These are phyloP conservation scores for Chymomyza amoena DNA, from an alignment of 2,888 invertebrate species.

Conservation along the genomic window DNA sequence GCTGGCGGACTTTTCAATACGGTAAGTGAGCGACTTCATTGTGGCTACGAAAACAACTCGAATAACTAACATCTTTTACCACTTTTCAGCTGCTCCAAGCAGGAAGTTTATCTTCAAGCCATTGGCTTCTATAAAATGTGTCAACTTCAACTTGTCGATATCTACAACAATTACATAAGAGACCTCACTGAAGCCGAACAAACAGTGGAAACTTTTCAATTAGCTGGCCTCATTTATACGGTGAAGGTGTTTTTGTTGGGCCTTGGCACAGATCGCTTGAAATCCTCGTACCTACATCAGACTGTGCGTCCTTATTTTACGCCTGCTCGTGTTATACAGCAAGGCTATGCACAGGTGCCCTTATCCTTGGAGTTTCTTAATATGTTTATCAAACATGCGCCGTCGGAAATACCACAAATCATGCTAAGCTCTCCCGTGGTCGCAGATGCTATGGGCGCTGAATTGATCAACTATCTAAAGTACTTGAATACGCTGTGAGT, in stretches of 20 bases:
- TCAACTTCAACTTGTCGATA: conserved; percentile 69
- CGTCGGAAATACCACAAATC: conserved; percentile 73
- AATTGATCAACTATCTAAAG: conserved; percentile 74
- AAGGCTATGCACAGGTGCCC: conserved; percentile 64
- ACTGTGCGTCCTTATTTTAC: conserved; percentile 70
- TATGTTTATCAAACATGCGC: conserved; percentile 75
- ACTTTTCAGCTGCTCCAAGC: conserved; percentile 70
- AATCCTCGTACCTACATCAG: conserved; percentile 72
- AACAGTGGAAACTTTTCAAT: conserved; percentile 40
- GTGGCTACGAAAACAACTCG: too few relatives aligned
- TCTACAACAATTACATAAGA: conserved; percentile 72
- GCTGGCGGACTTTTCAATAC: conserved; percentile 77
- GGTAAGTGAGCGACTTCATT: conserved; percentile 43
- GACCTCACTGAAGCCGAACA: conserved; percentile 48
- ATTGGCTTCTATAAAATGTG: conserved; percentile 78
- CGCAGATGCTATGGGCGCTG: conserved; percentile 74
- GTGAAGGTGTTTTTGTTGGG: conserved; percentile 73
- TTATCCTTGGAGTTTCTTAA: conserved; percentile 75
- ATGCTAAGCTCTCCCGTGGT: conserved; percentile 76
- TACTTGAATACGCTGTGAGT: conserved; percentile 70
- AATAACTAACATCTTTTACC: not conserved
- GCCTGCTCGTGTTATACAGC: conserved; percentile 54
- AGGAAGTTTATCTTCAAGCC: conserved; percentile 77
- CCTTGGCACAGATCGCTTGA: conserved; percentile 73
- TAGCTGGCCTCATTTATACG: conserved; percentile 75